Conservation (phyloP, 2,888 invertebrate species). For the Mythimna albipuncta region DNA sequence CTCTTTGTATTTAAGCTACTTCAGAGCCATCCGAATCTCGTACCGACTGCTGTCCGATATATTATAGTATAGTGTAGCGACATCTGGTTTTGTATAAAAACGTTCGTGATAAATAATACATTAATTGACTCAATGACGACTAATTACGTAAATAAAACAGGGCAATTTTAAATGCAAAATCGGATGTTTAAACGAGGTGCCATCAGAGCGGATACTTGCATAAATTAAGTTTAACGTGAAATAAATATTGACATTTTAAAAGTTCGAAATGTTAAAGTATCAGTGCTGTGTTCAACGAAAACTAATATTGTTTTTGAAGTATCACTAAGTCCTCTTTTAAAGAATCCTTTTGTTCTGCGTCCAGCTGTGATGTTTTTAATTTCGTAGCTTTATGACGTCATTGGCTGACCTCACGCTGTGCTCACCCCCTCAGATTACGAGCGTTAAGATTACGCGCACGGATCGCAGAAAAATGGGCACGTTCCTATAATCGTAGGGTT, state of each 20-base stretch:
- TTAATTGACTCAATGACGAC: too few relatives aligned
- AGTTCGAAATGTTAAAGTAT: background rate
- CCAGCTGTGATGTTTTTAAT: constrained; percentile 67
- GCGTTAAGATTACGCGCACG: constrained; percentile 57
- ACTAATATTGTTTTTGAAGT: constrained; percentile 35
- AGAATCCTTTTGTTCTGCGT: constrained; percentile 60
- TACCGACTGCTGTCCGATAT: too few relatives aligned
- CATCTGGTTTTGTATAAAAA: too few relatives aligned
- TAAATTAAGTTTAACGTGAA: background rate
- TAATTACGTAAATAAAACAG: too few relatives aligned
- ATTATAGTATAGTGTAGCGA: too few relatives aligned
- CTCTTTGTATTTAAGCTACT: too few relatives aligned
- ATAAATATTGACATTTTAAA: constrained; percentile 6
- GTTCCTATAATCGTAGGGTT: constrained; percentile 14
- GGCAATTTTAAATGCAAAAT: too few relatives aligned
- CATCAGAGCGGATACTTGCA: background rate
- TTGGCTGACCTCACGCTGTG: constrained; percentile 56
- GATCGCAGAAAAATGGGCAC: constrained; percentile 41
- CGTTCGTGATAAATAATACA: too few relatives aligned
- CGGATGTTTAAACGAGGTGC: background rate
- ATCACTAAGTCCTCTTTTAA: constrained; percentile 38
- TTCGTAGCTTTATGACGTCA: constrained; percentile 57
- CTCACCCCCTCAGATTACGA: constrained; percentile 41
- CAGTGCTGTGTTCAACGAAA: constrained; percentile 5
- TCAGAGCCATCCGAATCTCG: too few relatives aligned